Conservation (phyloP, 2,797 vertebrate genomes). For the Spea hammondii region DNA sequence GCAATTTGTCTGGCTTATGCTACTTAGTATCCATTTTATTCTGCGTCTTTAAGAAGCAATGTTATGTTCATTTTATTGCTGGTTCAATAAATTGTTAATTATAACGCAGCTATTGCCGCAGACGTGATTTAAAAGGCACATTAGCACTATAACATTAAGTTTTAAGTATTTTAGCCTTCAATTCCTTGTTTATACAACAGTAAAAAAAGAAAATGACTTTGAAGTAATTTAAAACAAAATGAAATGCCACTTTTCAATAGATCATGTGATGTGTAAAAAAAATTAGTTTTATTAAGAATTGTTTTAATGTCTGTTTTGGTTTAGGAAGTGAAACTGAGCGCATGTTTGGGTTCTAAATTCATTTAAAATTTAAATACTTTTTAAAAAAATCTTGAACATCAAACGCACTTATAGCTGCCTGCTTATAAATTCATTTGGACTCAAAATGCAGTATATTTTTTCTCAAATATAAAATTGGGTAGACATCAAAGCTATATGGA, state of each 20-base stretch:
- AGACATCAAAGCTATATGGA: neutral
- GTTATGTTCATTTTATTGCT: slow-evolving; percentile 86
- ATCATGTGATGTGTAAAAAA: slow-evolving; percentile 66
- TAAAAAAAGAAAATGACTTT: slow-evolving; percentile 74
- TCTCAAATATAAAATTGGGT: neutral
- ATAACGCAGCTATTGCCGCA: slow-evolving; percentile 84
- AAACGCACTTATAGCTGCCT: neutral
- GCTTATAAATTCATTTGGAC: neutral
- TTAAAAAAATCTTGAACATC: neutral
- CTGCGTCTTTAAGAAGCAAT: slow-evolving; percentile 84
- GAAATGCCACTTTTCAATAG: slow-evolving; percentile 66
- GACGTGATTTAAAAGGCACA: slow-evolving; percentile 85
- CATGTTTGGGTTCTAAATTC: slow-evolving; percentile 31
- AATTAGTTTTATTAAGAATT: slow-evolving; percentile 51
- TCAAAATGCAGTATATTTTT: neutral
- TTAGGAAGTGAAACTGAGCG: neutral
- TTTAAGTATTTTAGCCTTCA: slow-evolving; percentile 84
- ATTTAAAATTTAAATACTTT: slow-evolving; percentile 3
- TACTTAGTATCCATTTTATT: slow-evolving; percentile 84
- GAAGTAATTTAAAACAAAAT: slow-evolving; percentile 72
- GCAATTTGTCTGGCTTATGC: slow-evolving; percentile 84
- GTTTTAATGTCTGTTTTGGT: neutral
- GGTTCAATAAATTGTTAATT: slow-evolving; percentile 87
- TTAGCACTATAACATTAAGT: slow-evolving; percentile 83
- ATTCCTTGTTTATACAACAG: slow-evolving; percentile 82